A percentile compares a stretch with the other conserved stretches of the same genome.
These are phyloP conservation scores for Halotydeus destructor DNA, from an alignment of 1,140 invertebrate species.

Conservation along the genomic window DNA sequence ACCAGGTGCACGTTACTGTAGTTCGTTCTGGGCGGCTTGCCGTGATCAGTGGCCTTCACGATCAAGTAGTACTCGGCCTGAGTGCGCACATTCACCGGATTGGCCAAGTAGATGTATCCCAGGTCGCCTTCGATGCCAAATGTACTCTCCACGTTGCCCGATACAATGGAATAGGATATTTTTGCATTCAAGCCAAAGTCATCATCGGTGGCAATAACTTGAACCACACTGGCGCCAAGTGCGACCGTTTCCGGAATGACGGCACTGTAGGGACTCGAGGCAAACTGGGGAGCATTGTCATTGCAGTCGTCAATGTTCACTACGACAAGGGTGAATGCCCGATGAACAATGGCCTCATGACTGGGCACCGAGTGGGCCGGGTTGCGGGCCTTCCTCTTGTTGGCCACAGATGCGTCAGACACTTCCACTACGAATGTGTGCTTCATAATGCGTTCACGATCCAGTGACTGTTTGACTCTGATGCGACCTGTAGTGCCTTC, in stretches of 20 bases:
- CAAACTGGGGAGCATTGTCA: constrained; percentile 66
- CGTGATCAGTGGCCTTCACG: constrained; percentile 58
- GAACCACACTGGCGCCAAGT: constrained; percentile 44
- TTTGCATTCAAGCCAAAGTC: constrained; percentile 60
- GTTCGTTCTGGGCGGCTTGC: constrained; percentile 44
- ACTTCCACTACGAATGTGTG: constrained; percentile 44
- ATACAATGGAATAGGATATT: constrained; percentile 50
- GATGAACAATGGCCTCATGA: neutral
- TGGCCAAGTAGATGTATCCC: constrained; percentile 49
- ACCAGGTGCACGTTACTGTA: constrained; percentile 64
- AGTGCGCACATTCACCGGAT: constrained; percentile 43
- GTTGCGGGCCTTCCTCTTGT: neutral
- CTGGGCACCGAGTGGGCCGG: neutral
- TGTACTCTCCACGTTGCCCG: constrained; percentile 48
- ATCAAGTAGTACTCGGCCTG: constrained; percentile 53
- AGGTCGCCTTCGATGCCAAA: constrained; percentile 54
- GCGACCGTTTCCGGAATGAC: constrained; percentile 51
- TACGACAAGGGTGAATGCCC: constrained; percentile 6
- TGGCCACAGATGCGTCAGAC: constrained; percentile 54
- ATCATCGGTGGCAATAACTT: constrained; percentile 49
- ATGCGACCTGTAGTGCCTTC: constrained; percentile 4
- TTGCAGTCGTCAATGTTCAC: constrained; percentile 30
- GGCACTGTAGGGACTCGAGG: constrained; percentile 44
- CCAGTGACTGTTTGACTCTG: constrained; percentile 60
- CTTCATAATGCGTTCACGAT: constrained; percentile 29